These are phyloP conservation scores for Recurvirostra avosetta DNA, from an alignment of 2,113 vertebrate genomes.

Conservation along the genomic window DNA sequence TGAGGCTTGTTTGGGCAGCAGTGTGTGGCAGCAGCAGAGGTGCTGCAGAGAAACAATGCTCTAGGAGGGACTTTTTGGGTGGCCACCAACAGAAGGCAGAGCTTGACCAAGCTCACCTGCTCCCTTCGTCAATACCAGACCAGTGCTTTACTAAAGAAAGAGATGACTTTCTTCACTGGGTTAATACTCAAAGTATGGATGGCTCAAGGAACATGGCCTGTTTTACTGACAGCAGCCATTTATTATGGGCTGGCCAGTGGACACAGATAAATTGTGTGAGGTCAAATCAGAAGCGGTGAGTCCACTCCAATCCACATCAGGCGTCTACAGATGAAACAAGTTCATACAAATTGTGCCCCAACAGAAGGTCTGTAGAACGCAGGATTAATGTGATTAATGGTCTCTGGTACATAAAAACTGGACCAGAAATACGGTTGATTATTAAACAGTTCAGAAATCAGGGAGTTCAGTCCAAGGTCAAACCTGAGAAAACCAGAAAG, in stretches of 20 bases:
- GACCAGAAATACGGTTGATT: not conserved
- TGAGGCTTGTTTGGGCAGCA: not conserved
- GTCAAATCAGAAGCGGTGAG: not conserved
- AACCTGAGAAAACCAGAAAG: not conserved
- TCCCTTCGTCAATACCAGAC: not conserved
- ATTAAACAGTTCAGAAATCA: not conserved
- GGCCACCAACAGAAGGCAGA: not conserved
- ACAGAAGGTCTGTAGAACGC: not conserved
- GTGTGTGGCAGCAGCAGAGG: not conserved
- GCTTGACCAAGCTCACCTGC: not conserved
- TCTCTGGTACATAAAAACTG: not conserved
- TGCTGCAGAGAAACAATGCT: not conserved
- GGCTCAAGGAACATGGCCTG: not conserved
- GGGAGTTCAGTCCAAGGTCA: conserved; percentile 4
- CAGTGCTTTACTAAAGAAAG: not conserved
- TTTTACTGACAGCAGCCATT: not conserved
- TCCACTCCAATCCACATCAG: not conserved
- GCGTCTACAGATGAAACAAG: not conserved
- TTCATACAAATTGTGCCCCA: not conserved
- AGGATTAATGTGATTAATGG: not conserved
- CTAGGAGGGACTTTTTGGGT: not conserved
- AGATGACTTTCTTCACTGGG: not conserved
- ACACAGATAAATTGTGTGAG: not conserved
- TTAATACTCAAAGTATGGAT: not conserved
- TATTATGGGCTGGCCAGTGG: not conserved